Percentiles rank a stretch among this genome's conserved stretches.
These are phyloP conservation scores for Pavo muticus DNA, from an alignment of 2,113 vertebrate species.

Conservation along the genomic window DNA sequence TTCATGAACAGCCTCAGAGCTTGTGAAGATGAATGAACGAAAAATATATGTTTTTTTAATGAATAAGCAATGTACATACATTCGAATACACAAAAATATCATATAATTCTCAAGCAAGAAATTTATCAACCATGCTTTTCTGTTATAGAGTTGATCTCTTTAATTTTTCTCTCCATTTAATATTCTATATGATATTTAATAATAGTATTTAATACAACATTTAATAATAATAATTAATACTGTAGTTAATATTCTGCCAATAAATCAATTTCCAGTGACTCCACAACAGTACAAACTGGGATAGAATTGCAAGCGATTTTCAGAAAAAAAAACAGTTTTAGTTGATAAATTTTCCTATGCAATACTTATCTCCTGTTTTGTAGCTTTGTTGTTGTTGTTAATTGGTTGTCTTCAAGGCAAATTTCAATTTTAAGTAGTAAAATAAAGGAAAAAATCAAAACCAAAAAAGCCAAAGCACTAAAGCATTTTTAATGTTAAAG, in stretches of 20 bases:
- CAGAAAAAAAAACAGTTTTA: background rate
- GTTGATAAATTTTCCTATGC: conserved; percentile 63
- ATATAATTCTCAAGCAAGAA: conserved; percentile 35
- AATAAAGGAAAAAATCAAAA: conserved; percentile 51
- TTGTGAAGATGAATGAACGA: conserved; percentile 69
- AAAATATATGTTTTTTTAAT: conserved; percentile 22
- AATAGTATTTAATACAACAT: too few species aligned
- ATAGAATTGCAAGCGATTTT: conserved; percentile 8
- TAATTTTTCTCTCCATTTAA: conserved; percentile 26
- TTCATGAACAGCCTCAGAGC: conserved; percentile 64
- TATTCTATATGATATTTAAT: background rate
- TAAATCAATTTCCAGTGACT: background rate
- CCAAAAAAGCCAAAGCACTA: conserved; percentile 62
- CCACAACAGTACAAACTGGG: background rate
- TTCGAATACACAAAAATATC: conserved; percentile 4
- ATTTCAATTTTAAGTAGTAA: background rate
- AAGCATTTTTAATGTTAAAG: conserved; percentile 72
- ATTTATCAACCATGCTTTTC: conserved; percentile 28
- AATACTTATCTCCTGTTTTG: conserved; percentile 9
- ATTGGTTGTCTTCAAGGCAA: conserved; percentile 30
- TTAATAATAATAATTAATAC: too few species aligned
- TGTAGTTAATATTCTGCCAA: background rate
- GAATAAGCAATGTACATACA: conserved; percentile 24
- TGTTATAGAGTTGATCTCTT: background rate
- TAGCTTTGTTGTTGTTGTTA: conserved; percentile 13